These are phyloP conservation scores for Phocides pigmalion DNA, from an alignment of 1,140 invertebrate genomes.

Conservation along the genomic window DNA sequence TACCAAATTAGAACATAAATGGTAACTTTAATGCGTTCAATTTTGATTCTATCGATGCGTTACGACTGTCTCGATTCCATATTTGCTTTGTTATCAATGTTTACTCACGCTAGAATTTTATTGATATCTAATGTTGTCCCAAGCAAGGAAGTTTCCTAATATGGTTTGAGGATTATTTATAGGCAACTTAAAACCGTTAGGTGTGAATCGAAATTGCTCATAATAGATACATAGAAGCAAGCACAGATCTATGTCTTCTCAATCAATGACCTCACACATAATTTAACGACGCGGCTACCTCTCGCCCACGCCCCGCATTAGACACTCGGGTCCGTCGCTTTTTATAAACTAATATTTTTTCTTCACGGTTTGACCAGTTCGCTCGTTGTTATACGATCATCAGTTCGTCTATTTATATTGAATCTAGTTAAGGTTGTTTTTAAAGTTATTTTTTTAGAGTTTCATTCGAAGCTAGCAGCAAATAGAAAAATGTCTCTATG, in stretches of 20 bases:
- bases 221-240: constrained; percentile 23
- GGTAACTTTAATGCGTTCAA: constrained; percentile 58
- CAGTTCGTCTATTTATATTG: constrained; percentile 41
- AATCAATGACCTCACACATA: constrained; percentile 74
- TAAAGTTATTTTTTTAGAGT: constrained; percentile 13
- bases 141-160: constrained; percentile 30
- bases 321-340: constrained; percentile 44
- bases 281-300: constrained; percentile 60
- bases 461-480: background rate
- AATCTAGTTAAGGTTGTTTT: constrained; percentile 27
- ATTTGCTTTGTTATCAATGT: constrained; percentile 54
- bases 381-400: constrained; percentile 37
- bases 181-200: constrained; percentile 45
- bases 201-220: constrained; percentile 25
- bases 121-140: constrained; percentile 28
- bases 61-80: constrained; percentile 50
- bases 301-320: constrained; percentile 62
- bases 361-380: constrained; percentile 44
- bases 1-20: constrained; percentile 68
- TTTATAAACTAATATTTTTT: constrained; percentile 59
- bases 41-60: constrained; percentile 58
- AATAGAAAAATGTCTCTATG: constrained; percentile 23
- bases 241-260: constrained; percentile 44
- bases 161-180: constrained; percentile 38
- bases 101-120: constrained; percentile 36